phyloP scores from a whole-genome alignment of 1,140 invertebrate genomes.

The Steinernema khuongi region DNA sequence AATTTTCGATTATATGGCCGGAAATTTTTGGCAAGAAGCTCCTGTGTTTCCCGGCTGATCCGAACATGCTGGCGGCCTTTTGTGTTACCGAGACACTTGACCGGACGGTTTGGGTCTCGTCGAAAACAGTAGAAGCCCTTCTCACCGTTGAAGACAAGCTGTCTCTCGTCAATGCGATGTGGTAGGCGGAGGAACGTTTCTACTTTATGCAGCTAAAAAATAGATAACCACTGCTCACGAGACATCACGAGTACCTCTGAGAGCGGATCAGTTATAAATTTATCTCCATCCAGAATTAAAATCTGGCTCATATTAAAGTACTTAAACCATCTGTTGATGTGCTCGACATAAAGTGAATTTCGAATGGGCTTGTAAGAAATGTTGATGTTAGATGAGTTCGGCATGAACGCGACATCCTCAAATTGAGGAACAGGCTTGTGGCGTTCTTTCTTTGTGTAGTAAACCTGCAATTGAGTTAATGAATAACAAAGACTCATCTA shows the following conservation, averaged over 20 bases:
- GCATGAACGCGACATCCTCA: constrained; percentile 41
- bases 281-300: constrained; percentile 48
- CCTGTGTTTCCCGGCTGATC: not conserved
- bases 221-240: not conserved
- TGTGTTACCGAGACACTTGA: constrained; percentile 40
- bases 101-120: constrained; percentile 26
- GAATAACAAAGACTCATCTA: constrained; percentile 2
- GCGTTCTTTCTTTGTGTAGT: constrained; percentile 45
- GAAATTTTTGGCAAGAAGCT: constrained; percentile 29
- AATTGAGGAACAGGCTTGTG: constrained; percentile 48
- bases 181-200: constrained; percentile 44
- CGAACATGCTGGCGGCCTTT: constrained; percentile 41
- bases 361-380: constrained; percentile 46
- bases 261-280: constrained; percentile 45
- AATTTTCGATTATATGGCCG: constrained; percentile 33
- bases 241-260: constrained; percentile 31
- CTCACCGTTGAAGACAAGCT: constrained; percentile 57
- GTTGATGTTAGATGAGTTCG: constrained; percentile 31
- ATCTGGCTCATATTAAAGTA: constrained; percentile 42
- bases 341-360: constrained; percentile 49
- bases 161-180: constrained; percentile 30
- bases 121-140: constrained; percentile 62
- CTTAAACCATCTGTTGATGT: constrained; percentile 45
- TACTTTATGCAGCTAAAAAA: constrained; percentile 44
- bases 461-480: constrained; percentile 36